A percentile compares a stretch with the other conserved stretches of the same genome.
phyloP scores from a whole-genome alignment of 2,888 invertebrate genomes.

The Pheosia gnoma region DNA sequence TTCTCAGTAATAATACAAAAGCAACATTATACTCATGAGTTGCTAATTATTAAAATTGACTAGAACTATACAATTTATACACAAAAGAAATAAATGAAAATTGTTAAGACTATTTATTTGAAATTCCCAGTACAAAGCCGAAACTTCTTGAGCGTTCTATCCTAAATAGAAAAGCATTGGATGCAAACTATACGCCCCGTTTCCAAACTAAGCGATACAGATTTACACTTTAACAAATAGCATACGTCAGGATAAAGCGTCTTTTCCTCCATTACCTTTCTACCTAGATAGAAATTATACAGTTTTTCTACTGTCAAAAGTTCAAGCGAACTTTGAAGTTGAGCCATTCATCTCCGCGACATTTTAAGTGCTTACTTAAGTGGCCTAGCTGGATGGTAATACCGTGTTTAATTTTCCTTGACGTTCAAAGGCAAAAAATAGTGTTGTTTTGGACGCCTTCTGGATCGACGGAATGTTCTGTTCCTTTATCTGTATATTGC shows the following conservation, averaged over 20 bases:
- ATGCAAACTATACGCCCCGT: neutral
- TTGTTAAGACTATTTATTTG: too few species aligned
- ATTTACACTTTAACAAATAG: neutral
- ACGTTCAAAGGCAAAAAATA: constrained; percentile 8
- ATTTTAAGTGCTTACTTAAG: constrained; percentile 70
- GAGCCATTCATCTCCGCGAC: constrained; percentile 67
- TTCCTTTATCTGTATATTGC: neutral
- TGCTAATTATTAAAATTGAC: too few species aligned
- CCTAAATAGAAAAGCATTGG: neutral
- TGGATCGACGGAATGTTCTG: neutral
- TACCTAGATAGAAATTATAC: constrained; percentile 43
- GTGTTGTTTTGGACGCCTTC: neutral
- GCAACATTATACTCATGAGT: too few species aligned
- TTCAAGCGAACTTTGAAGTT: constrained; percentile 54
- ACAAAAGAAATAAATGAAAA: too few species aligned
- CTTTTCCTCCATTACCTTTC: constrained; percentile 37
- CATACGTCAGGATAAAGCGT: constrained; percentile 10
- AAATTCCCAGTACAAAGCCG: too few species aligned
- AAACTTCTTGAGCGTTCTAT: too few species aligned
- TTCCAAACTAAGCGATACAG: neutral
- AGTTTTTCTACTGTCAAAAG: constrained; percentile 55
- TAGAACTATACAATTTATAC: too few species aligned
- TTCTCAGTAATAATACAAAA: too few species aligned
- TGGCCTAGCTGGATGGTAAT: constrained; percentile 55
- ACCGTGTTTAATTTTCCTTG: constrained; percentile 57